phyloP scores from a whole-genome alignment of 2,888 invertebrate genomes.

The Drosophila crucigera region DNA sequence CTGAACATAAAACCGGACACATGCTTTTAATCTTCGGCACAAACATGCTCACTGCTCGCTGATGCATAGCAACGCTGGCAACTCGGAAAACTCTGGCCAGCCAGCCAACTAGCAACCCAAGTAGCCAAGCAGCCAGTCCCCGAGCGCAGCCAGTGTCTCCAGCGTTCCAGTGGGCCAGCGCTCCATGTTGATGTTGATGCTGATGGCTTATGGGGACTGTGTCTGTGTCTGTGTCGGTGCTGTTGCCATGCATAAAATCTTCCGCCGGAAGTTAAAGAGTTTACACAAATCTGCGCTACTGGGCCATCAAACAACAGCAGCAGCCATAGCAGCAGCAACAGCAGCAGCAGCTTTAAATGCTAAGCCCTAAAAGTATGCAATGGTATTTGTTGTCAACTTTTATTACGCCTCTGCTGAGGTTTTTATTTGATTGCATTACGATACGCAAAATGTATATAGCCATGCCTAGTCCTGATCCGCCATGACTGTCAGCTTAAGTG shows the following conservation, averaged over 20 bases:
- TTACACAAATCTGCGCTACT: constrained; percentile 47
- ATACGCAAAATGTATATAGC: background rate
- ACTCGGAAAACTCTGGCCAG: constrained; percentile 10
- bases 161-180: background rate
- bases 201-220: constrained; percentile 44
- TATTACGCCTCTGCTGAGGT: constrained; percentile 21
- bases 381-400: constrained; percentile 29
- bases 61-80: constrained; percentile 72
- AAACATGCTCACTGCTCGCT: constrained; percentile 79
- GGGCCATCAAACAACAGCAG: constrained; percentile 21
- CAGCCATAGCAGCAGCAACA: background rate
- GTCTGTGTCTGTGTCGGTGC: constrained; percentile 1
- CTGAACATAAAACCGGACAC: constrained; percentile 79
- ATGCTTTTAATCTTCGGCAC: constrained; percentile 81
- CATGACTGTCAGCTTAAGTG: background rate
- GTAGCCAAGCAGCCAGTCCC: constrained; percentile 25
- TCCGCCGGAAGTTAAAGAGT: constrained; percentile 78
- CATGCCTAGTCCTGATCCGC: background rate
- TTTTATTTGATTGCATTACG: background rate
- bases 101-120: background rate
- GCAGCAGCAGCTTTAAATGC: constrained; percentile 26
- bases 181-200: constrained; percentile 59
- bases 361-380: constrained; percentile 52
- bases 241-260: constrained; percentile 74
- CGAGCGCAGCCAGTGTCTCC: constrained; percentile 30